phyloP scores from a whole-genome alignment of 2,888 invertebrate species.

The Embidobia sp. region DNA sequence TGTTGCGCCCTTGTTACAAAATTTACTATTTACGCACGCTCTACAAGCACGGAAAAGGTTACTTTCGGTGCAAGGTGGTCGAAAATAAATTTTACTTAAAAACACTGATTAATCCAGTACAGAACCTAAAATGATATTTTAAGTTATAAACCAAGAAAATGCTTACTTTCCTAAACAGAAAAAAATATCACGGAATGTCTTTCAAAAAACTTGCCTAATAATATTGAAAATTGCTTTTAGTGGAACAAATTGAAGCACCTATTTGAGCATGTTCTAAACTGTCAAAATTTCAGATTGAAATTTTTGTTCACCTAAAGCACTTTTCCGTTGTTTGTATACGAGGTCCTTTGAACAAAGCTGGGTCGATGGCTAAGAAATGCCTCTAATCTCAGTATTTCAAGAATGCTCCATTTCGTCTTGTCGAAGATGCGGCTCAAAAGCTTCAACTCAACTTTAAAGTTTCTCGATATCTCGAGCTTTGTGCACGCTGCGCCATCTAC shows the following conservation, averaged over 20 bases:
- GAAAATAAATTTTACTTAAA: conserved; percentile 16
- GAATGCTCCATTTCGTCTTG: conserved; percentile 54
- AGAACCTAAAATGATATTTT: conserved; percentile 21
- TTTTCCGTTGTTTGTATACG: no score
- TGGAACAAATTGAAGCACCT: no score
- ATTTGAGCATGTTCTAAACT: no score
- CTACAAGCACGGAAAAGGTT: no score
- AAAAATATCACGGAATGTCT: conserved; percentile 32
- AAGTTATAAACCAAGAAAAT: conserved; percentile 19
- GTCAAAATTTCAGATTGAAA: no score
- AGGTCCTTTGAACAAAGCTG: conserved; percentile 50
- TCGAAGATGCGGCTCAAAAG: conserved; percentile 39
- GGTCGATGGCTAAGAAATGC: conserved; percentile 22
- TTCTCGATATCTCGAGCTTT: conserved; percentile 41
- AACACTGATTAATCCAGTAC: conserved; percentile 7
- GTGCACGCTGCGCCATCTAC: conserved; percentile 12
- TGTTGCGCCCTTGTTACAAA: no score
- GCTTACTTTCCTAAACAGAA: conserved; percentile 14
- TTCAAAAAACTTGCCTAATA: no score
- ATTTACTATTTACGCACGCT: no score
- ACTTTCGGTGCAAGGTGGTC: no score
- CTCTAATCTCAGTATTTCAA: conserved; percentile 56
- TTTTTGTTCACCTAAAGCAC: no score
- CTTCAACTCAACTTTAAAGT: conserved; percentile 46
- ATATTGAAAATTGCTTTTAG: no score